These are phyloP conservation scores for Riparia riparia DNA, from an alignment of 2,113 vertebrate genomes.

Conservation along the genomic window DNA sequence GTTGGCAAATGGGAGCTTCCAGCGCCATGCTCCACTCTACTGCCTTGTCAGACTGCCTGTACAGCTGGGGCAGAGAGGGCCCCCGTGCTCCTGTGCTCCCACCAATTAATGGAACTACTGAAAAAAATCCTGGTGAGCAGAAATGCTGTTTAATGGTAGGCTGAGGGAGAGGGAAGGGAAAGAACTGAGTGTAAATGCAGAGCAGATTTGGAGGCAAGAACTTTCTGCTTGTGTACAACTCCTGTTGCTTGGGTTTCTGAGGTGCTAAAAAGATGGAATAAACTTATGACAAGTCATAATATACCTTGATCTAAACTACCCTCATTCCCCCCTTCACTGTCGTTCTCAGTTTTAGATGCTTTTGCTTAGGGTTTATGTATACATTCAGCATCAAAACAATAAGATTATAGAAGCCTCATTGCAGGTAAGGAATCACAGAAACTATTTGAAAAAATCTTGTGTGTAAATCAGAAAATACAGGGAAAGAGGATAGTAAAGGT, in stretches of 20 bases:
- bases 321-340: rapidly evolving
- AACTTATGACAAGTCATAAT: neutral
- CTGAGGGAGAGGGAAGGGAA: neutral
- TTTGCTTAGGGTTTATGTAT: neutral
- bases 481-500: neutral
- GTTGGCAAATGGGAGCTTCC: neutral
- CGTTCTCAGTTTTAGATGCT: neutral
- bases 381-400: neutral
- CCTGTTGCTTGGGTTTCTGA: neutral
- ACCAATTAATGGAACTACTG: neutral
- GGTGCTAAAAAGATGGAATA: neutral
- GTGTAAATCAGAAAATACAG: neutral
- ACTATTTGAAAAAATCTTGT: neutral
- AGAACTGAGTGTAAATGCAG: neutral
- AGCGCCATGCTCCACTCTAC: neutral
- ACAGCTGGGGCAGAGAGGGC: neutral
- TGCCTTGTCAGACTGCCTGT: neutral
- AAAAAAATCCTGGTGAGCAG: neutral
- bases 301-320: neutral
- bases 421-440: neutral
- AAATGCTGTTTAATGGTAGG: neutral
- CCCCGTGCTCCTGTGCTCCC: neutral
- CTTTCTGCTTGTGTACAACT: neutral
- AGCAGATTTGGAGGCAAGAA: neutral
- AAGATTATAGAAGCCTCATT: neutral